Evolutionary conservation across 2,113 vertebrate genomes (phyloP).

Genomic region (Ploceus nigricollis): DNA sequence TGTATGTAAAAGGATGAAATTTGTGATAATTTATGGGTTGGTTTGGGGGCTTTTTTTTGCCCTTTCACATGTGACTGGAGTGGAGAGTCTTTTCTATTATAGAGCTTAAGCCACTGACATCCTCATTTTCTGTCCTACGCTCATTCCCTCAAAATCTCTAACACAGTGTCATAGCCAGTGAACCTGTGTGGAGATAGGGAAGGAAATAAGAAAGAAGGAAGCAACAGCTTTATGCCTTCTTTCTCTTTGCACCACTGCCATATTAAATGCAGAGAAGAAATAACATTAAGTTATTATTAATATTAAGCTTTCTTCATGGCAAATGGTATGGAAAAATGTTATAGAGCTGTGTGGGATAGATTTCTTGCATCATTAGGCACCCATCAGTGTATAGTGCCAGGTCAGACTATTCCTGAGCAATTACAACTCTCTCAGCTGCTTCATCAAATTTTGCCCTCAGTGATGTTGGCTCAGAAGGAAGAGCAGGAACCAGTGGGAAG

Average conservation of each 20-base stretch:
- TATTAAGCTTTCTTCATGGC: neutral
- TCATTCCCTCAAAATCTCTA: neutral
- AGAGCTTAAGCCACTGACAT: neutral
- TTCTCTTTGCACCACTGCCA: neutral
- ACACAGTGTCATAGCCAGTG: neutral
- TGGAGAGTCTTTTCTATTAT: neutral
- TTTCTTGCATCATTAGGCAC: neutral
- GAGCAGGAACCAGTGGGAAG: neutral
- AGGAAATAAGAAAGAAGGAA: neutral
- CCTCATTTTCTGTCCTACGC: neutral
- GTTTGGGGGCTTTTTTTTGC: accelerated
- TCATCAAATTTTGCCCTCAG: neutral
- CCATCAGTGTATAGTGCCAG: neutral
- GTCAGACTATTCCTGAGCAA: neutral
- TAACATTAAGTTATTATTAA: neutral
- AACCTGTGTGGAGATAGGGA: neutral
- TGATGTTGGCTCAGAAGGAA: neutral
- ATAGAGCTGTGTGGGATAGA: neutral
- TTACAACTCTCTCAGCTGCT: neutral
- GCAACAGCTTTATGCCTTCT: neutral
- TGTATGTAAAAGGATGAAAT: neutral
- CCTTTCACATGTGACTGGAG: neutral
- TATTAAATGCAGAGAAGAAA: neutral
- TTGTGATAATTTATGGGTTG: neutral
- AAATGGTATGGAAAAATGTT: neutral